A percentile compares a stretch with the other conserved stretches of the same genome.
Conservation (phyloP, 64 coral and sea anemone genomes). For the Stichodactyla mertensii region DNA sequence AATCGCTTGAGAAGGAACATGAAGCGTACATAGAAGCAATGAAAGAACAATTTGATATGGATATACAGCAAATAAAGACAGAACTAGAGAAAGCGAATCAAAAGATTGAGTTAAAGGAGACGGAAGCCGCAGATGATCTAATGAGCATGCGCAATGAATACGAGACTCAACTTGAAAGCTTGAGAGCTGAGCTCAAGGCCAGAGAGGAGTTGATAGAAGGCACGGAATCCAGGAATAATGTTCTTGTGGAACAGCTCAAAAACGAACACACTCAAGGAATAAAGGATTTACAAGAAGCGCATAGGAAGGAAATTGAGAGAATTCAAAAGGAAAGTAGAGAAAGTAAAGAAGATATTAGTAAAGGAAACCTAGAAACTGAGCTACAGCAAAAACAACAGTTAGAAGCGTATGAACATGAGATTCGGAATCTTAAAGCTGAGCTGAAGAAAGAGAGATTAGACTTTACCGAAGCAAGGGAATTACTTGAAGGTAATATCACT, state of each 20-base stretch:
- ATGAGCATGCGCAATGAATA: slow-evolving; percentile 70
- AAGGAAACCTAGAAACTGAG: slow-evolving; percentile 13
- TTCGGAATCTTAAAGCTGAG: slow-evolving; percentile 56
- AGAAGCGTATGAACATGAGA: slow-evolving; percentile 54
- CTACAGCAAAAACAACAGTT: not conserved
- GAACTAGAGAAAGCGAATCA: slow-evolving; percentile 32
- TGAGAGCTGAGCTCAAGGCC: slow-evolving; percentile 14
- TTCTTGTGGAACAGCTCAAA: not conserved
- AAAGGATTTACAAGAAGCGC: slow-evolving; percentile 3
- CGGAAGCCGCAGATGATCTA: slow-evolving; percentile 54
- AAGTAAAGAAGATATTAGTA: not conserved
- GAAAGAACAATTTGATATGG: slow-evolving; percentile 59
- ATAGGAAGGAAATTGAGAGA: slow-evolving; percentile 36
- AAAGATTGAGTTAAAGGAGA: slow-evolving; percentile 14
- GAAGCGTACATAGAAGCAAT: slow-evolving; percentile 49
- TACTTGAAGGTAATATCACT: slow-evolving; percentile 37
- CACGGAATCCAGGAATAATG: not conserved
- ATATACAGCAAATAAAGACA: slow-evolving; percentile 21
- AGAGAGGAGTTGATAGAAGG: slow-evolving; percentile 26
- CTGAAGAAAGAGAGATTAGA: slow-evolving; percentile 41
- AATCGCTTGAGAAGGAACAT: slow-evolving; percentile 39
- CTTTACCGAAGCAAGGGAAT: slow-evolving; percentile 34
- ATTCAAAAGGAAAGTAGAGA: not conserved
- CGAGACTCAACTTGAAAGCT: slow-evolving; percentile 59
- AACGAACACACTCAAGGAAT: not conserved